phyloP scores from a whole-genome alignment of 2,797 vertebrate species.

The Typhlichthys subterraneus region DNA sequence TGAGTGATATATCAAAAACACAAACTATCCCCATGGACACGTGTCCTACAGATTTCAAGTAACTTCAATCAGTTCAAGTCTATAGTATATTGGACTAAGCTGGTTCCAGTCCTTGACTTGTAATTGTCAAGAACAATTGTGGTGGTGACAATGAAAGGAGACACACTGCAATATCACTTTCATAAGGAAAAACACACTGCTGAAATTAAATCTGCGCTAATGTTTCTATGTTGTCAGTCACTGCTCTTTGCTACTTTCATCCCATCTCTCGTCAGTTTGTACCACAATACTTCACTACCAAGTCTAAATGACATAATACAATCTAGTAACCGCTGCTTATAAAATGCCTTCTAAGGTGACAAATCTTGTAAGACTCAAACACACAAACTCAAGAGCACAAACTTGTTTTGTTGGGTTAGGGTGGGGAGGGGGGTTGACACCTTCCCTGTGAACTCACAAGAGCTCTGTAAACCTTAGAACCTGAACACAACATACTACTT shows the following conservation, averaged over 20 bases:
- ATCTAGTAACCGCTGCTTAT: slow-evolving; percentile 10
- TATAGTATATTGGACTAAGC: no score
- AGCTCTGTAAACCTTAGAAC: background rate
- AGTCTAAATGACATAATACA: slow-evolving; percentile 6
- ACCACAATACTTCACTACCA: slow-evolving; percentile 22
- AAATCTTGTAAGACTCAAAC: background rate
- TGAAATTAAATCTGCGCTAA: background rate
- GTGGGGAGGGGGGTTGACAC: no score
- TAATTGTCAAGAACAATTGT: no score
- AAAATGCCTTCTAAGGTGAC: no score
- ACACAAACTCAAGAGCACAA: slow-evolving; percentile 18
- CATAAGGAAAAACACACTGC: background rate
- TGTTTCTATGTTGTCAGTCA: background rate
- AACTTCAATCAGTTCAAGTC: background rate
- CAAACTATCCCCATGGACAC: slow-evolving; percentile 15
- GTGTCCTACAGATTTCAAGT: slow-evolving; percentile 30
- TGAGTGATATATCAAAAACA: slow-evolving; percentile 26
- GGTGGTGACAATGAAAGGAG: slow-evolving; percentile 1
- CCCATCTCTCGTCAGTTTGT: slow-evolving; percentile 6
- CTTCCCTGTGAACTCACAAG: no score
- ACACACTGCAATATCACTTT: slow-evolving; percentile 16
- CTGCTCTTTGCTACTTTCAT: slow-evolving; percentile 12
- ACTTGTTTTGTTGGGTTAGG: background rate
- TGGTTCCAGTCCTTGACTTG: no score
- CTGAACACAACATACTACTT: background rate